Percentiles rank a stretch among this genome's conserved stretches.
These are phyloP conservation scores for Podarcis raffonei DNA, from an alignment of 2,113 vertebrate species.

Conservation along the genomic window DNA sequence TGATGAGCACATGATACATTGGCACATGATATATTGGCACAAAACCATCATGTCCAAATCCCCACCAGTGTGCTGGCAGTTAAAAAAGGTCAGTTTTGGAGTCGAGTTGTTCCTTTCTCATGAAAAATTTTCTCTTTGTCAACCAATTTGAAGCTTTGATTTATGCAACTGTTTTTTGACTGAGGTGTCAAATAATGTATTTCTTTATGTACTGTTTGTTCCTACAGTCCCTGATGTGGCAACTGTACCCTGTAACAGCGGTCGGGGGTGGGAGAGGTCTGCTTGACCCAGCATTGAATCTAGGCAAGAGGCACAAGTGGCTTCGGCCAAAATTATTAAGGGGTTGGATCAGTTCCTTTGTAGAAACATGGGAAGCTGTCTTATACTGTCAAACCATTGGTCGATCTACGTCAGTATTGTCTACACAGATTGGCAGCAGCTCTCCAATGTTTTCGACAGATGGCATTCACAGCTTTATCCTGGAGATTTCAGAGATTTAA, in stretches of 20 bases:
- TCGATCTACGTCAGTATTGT: too few relatives aligned
- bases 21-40: not conserved
- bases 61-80: constrained; percentile 29
- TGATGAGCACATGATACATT: not conserved
- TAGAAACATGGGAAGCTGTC: too few relatives aligned
- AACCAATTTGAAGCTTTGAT: constrained; percentile 18
- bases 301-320: too few relatives aligned
- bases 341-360: too few relatives aligned
- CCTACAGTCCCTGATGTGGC: not conserved
- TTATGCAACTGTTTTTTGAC: constrained; percentile 4
- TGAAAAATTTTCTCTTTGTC: not conserved
- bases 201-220: constrained; percentile 28
- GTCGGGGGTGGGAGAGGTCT: too few relatives aligned
- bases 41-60: constrained; percentile 13
- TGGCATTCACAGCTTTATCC: too few relatives aligned
- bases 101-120: not conserved
- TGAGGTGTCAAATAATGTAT: constrained; percentile 50
- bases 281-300: too few relatives aligned
- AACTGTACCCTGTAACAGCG: constrained; percentile 28
- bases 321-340: too few relatives aligned
- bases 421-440: too few relatives aligned
- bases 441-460: too few relatives aligned
- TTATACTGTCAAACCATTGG: too few relatives aligned
- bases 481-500: too few relatives aligned
- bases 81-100: constrained; percentile 34